phyloP scores from a whole-genome alignment of 2,113 vertebrate genomes.

The Ivindomyrus marchei region DNA sequence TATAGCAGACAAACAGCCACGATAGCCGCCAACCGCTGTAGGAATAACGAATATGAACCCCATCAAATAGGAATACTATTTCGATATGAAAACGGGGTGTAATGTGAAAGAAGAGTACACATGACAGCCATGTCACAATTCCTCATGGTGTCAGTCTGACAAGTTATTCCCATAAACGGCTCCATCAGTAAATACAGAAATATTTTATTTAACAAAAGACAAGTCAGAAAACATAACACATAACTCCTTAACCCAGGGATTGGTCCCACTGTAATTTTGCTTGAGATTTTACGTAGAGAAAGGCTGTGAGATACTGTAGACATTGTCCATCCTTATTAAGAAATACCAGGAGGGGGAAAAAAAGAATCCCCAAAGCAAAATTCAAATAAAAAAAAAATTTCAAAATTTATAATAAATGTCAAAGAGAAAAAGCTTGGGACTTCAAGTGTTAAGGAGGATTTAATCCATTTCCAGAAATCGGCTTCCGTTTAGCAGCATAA shows the following conservation, averaged over 20 bases:
- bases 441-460: constrained; percentile 53
- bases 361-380: neutral
- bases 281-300: neutral
- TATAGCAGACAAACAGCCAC: neutral
- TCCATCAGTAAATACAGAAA: constrained; percentile 9
- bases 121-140: neutral
- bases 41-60: neutral
- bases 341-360: neutral
- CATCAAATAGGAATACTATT: neutral
- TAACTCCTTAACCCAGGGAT: neutral
- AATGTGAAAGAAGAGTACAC: neutral
- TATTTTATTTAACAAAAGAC: constrained; percentile 21
- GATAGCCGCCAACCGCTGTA: neutral
- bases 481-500: constrained; percentile 69
- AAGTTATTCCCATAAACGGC: neutral
- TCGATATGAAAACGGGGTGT: neutral
- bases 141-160: neutral
- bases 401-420: neutral
- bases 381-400: neutral
- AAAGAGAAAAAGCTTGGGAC: constrained; percentile 10
- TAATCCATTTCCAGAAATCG: constrained; percentile 61
- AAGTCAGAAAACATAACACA: constrained; percentile 9
- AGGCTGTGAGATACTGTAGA: neutral
- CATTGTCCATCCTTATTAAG: constrained; percentile 4
- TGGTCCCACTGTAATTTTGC: neutral